phyloP scores from a whole-genome alignment of 2,113 vertebrate species.

The Ibidorhyncha struthersii region DNA sequence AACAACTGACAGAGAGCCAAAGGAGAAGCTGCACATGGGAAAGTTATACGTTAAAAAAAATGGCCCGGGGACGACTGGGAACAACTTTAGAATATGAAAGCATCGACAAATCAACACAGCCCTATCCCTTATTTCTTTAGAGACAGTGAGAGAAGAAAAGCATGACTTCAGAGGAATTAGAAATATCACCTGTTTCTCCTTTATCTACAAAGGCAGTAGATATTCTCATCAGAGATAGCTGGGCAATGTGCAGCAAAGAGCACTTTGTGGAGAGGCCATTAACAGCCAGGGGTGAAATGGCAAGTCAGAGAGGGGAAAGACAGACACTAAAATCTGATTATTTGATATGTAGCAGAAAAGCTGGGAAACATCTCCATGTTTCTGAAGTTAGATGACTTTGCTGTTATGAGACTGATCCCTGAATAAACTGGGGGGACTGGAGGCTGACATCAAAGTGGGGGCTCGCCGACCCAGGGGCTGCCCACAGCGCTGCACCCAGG shows the following conservation, averaged over 20 bases:
- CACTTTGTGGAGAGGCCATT: not conserved
- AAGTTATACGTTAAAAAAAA: not conserved
- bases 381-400: not conserved
- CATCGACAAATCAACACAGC: fast-evolving
- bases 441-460: not conserved
- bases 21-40: fast-evolving
- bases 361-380: not conserved
- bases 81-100: not conserved
- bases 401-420: not conserved
- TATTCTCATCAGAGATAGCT: fast-evolving
- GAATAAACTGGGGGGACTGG: fast-evolving
- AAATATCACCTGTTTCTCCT: not conserved
- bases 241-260: not conserved
- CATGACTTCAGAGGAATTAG: not conserved
- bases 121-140: not conserved
- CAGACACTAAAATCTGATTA: not conserved
- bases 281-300: not conserved
- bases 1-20: not conserved
- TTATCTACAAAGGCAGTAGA: not conserved
- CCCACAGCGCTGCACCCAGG: fast-evolving
- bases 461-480: not conserved
- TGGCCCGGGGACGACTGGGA: not conserved
- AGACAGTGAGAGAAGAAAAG: not conserved
- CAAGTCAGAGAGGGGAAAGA: not conserved
- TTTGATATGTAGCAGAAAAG: not conserved